Percentiles rank a stretch among this genome's conserved stretches.
These are phyloP conservation scores for Andinoacara biseriatus DNA, from an alignment of 2,113 vertebrate species.

Conservation along the genomic window DNA sequence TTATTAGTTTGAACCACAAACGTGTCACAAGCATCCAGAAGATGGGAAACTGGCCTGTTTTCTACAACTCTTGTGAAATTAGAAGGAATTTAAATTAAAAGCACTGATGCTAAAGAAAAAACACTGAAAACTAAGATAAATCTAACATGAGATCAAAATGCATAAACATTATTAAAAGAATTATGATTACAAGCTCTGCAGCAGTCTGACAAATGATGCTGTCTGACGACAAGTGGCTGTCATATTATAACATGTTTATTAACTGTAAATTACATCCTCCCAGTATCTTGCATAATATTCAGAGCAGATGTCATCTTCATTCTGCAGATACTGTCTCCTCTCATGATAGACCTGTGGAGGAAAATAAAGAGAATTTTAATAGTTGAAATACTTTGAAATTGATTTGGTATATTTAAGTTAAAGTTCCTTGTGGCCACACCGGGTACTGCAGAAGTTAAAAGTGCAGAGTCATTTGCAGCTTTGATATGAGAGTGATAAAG, in stretches of 20 bases:
- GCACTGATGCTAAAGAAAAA: conserved; percentile 20
- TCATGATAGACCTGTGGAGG: conserved; percentile 74
- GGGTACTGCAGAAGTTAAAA: conserved; percentile 16
- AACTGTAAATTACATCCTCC: conserved; percentile 14
- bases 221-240: conserved; percentile 27
- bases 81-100: conserved; percentile 32
- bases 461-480: not conserved
- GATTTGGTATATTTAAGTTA: not conserved
- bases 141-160: conserved; percentile 40
- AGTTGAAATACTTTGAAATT: not conserved
- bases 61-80: not conserved
- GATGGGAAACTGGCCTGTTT: not conserved
- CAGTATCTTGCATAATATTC: not conserved
- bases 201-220: conserved; percentile 25
- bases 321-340: conserved; percentile 8
- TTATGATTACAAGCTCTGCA: conserved; percentile 49
- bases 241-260: conserved; percentile 45
- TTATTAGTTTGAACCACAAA: conserved; percentile 58
- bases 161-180: conserved; percentile 71
- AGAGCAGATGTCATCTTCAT: not conserved
- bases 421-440: not conserved
- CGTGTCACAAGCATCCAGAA: conserved; percentile 21
- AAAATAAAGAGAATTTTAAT: not conserved
- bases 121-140: conserved; percentile 26
- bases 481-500: not conserved